A percentile compares a stretch with the other conserved stretches of the same genome.
These are phyloP conservation scores for Tragulus kanchil DNA, from an alignment of 2,113 vertebrate species.

Conservation along the genomic window DNA sequence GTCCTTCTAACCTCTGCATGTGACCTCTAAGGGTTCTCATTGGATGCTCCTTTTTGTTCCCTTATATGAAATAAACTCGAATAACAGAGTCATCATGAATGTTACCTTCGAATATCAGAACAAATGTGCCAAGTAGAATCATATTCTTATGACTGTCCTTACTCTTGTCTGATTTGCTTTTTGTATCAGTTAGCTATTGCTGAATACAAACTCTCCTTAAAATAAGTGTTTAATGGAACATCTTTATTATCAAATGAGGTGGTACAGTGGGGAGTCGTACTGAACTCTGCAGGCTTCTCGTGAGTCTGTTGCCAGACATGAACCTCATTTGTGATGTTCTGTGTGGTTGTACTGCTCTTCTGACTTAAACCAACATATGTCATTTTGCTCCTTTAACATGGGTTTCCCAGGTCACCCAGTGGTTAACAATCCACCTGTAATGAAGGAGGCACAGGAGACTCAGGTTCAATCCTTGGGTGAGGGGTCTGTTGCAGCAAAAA, in stretches of 20 bases:
- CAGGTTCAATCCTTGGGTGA: neutral
- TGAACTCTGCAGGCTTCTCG: neutral
- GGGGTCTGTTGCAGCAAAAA: neutral
- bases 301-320: neutral
- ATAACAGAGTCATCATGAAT: neutral
- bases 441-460: rapidly evolving
- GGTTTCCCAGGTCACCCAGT: neutral
- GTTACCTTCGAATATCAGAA: neutral
- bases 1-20: neutral
- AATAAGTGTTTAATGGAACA: neutral
- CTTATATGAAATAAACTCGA: neutral
- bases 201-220: neutral
- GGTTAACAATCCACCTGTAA: neutral
- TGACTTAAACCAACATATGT: neutral
- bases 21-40: neutral
- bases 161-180: neutral
- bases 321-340: neutral
- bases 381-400: neutral
- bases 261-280: neutral
- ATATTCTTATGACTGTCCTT: neutral
- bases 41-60: too few relatives aligned
- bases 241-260: neutral
- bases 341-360: neutral
- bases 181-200: neutral
- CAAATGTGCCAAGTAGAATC: neutral